Evolutionary conservation across 2,113 vertebrate genomes (phyloP).

Genomic region (Petaurus breviceps): DNA sequence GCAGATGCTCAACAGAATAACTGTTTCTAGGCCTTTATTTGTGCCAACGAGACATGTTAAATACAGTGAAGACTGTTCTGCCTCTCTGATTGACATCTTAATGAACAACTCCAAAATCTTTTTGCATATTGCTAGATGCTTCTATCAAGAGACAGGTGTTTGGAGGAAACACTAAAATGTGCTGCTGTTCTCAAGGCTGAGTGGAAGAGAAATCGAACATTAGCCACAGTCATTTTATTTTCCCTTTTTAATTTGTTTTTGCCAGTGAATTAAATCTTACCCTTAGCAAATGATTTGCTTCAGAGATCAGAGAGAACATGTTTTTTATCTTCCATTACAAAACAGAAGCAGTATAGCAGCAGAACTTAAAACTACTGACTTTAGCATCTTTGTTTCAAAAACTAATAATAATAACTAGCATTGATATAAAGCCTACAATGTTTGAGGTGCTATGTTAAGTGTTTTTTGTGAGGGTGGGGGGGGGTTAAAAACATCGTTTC

Average conservation of each 20-base stretch:
- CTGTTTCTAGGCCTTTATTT: not conserved
- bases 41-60: not conserved
- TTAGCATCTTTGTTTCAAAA: conserved; percentile 21
- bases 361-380: conserved; percentile 23
- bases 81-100: conserved; percentile 47
- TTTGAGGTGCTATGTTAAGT: too few relatives aligned
- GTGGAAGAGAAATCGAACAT: not conserved
- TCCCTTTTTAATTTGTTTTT: conserved; percentile 53
- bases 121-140: conserved; percentile 33
- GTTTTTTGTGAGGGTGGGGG: too few relatives aligned
- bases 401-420: not conserved
- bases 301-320: conserved; percentile 32
- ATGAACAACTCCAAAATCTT: conserved; percentile 11
- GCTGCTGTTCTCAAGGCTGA: conserved; percentile 19
- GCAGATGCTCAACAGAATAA: not conserved
- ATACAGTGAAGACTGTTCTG: conserved; percentile 42
- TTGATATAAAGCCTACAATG: not conserved
- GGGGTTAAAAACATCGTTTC: too few relatives aligned
- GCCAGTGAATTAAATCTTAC: conserved; percentile 43
- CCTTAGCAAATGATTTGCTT: conserved; percentile 40
- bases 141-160: conserved; percentile 29
- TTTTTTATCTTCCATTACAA: not conserved
- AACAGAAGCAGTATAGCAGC: not conserved
- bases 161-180: conserved; percentile 31
- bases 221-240: conserved; percentile 22